Evolutionary conservation across 2,888 invertebrate species (phyloP).

Genomic region (Pristionchus fissidentatus): DNA sequence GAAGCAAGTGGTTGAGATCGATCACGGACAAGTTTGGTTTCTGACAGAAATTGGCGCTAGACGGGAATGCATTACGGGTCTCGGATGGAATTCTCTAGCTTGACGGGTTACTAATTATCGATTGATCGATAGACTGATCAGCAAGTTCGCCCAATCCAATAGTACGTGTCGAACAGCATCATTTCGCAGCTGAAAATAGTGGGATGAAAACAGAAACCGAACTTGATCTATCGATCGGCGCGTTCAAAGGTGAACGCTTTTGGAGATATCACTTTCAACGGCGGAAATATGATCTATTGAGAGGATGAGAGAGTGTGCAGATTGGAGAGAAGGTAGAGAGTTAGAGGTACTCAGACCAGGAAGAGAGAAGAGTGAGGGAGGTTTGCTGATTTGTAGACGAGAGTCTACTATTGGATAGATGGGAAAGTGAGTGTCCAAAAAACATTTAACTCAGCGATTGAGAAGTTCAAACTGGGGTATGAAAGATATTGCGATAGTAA

Average conservation of each 20-base stretch:
- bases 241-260: conserved; percentile 28
- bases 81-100: conserved; percentile 26
- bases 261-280: conserved; percentile 10
- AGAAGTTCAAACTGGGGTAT: neutral
- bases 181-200: conserved; percentile 71
- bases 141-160: conserved; percentile 75
- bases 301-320: neutral
- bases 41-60: conserved; percentile 6
- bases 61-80: neutral
- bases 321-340: conserved; percentile 2
- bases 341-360: neutral
- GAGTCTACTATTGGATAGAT: conserved; percentile 9
- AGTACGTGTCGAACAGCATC: conserved; percentile 74
- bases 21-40: conserved; percentile 13
- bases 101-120: conserved; percentile 7
- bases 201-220: neutral
- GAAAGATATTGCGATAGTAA: neutral
- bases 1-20: conserved; percentile 9
- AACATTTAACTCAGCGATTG: neutral
- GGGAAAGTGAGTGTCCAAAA: neutral
- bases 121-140: conserved; percentile 50
- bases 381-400: conserved; percentile 18
- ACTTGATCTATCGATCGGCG: neutral
- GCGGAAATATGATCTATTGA: neutral
- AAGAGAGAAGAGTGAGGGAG: conserved; percentile 27